These are phyloP conservation scores for Drosophila meridiana DNA, from an alignment of 2,888 invertebrate genomes.

Conservation along the genomic window DNA sequence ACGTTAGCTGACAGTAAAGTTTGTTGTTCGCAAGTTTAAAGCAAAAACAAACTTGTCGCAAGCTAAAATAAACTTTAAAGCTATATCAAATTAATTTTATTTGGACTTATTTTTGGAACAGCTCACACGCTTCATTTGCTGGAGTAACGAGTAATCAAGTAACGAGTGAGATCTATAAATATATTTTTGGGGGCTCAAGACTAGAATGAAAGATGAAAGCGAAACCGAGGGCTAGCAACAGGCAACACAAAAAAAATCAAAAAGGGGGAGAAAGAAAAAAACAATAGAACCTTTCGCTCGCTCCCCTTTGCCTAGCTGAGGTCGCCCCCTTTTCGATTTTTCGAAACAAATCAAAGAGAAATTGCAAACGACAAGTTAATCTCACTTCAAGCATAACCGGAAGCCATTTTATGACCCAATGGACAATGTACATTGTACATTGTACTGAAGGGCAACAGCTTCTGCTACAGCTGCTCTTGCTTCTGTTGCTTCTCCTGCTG, in stretches of 20 bases:
- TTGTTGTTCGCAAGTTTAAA: neutral
- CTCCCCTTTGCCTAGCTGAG: constrained; percentile 15
- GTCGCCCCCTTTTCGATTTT: constrained; percentile 14
- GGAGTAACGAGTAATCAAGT: constrained; percentile 28
- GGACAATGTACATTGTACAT: constrained; percentile 63
- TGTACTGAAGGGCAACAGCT: constrained; percentile 22
- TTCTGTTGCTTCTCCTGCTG: constrained; percentile 29
- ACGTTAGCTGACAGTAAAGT: neutral
- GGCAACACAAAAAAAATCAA: constrained; percentile 17
- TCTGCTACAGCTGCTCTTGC: constrained; percentile 18
- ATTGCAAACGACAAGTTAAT: constrained; percentile 84
- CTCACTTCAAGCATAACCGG: constrained; percentile 82
- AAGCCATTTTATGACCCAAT: constrained; percentile 82
- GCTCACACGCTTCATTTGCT: constrained; percentile 24
- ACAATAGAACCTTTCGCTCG: constrained; percentile 34
- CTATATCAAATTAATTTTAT: constrained; percentile 3
- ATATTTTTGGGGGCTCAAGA: constrained; percentile 20
- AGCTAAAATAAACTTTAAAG: neutral
- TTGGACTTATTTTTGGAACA: neutral
- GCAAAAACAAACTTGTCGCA: neutral
- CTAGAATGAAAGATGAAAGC: constrained; percentile 55
- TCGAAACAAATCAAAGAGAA: constrained; percentile 83
- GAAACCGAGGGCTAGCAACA: constrained; percentile 48
- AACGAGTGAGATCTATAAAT: constrained; percentile 34
- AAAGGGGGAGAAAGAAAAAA: constrained; percentile 21